Evolutionary conservation across 2,113 vertebrate genomes (phyloP), one percentile per base, ranked within the genome.

Genomic region (Oophaga pumilio): DNA sequence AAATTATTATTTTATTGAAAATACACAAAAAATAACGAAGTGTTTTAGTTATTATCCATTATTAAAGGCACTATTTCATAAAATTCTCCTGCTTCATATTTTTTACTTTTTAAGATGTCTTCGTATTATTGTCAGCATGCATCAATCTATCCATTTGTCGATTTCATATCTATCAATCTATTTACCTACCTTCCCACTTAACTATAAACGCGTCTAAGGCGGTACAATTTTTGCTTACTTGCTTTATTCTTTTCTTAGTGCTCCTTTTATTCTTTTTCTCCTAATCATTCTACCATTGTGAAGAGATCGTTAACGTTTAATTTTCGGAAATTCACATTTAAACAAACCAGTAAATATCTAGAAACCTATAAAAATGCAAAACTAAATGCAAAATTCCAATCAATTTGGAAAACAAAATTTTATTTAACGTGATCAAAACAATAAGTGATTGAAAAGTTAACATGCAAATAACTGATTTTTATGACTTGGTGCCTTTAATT

Each of bases 121-220:
- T n/a, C n/a, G n/a, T n/a, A n/a, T n/a, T n/a, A n/a, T n/a, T n/a
- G n/a, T n/a, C n/a, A n/a, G n/a, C n/a, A n/a, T n/a, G n/a, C n/a
- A n/a, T n/a, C n/a, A 43, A 56, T 56, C 53, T n/a, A n/a, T 24
- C 53, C 12, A 56, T 56, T 13, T 56, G 12, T 56, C 6, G 8
- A 56, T 56, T 13, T 56, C 26, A 6, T 56, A 77, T 77, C 76
- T 56, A 78, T 78, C 76, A 9, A 79, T 79, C n/a, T 79, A 79
- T n/a, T 20, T 24, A 53, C n/a, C 18, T 53, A 77, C 53, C 49
- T 53, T 1, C 22, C 13, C 5, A 9, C 12, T 2, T 56, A 56
- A 8, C 53, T 56, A 56, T 56, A 43, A 43, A 43, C 5, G 33
- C 24, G 22, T 68, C 24, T n/a, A 26, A 68, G 12, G 2, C 2